Evolutionary conservation across 2,797 vertebrate genomes (phyloP).

Genomic region (Mormyrops attenuatus): DNA sequence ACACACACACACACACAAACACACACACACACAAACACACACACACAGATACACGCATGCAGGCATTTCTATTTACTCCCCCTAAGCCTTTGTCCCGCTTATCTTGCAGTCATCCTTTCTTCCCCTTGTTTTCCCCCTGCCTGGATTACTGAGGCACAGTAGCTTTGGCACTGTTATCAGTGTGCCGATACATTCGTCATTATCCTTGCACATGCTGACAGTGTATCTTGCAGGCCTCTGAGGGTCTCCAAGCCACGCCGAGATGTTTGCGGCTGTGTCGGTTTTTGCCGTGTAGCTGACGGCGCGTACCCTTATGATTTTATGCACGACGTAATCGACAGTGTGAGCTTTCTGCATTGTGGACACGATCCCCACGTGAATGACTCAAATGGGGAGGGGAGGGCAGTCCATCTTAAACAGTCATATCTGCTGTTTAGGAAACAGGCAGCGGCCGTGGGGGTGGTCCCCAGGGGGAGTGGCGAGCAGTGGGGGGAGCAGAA

Average conservation of each 20-base stretch:
- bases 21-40: neutral
- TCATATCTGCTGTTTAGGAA: neutral
- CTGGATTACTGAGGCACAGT: neutral
- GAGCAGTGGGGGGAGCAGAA: neutral
- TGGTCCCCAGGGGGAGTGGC: neutral
- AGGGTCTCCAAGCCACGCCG: conserved; percentile 60
- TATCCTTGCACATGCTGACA: conserved; percentile 58
- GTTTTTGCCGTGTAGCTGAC: conserved; percentile 39
- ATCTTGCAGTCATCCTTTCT: neutral
- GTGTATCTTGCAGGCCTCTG: conserved; percentile 61
- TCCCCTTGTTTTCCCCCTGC: neutral
- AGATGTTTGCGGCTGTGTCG: conserved; percentile 70
- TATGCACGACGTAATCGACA: neutral
- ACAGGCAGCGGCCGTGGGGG: neutral
- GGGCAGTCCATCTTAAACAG: neutral
- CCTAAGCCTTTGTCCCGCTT: neutral
- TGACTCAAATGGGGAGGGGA: neutral
- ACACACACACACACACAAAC: neutral
- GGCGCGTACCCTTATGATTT: neutral
- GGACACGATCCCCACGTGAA: neutral
- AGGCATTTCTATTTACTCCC: neutral
- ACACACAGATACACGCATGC: neutral
- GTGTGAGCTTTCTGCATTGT: neutral
- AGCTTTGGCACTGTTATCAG: conserved; percentile 28
- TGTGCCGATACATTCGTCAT: conserved; percentile 54